A percentile compares a stretch with the other conserved stretches of the same genome.
These are phyloP conservation scores for Halictus ligatus DNA, from an alignment of 2,888 invertebrate species.

Conservation along the genomic window DNA sequence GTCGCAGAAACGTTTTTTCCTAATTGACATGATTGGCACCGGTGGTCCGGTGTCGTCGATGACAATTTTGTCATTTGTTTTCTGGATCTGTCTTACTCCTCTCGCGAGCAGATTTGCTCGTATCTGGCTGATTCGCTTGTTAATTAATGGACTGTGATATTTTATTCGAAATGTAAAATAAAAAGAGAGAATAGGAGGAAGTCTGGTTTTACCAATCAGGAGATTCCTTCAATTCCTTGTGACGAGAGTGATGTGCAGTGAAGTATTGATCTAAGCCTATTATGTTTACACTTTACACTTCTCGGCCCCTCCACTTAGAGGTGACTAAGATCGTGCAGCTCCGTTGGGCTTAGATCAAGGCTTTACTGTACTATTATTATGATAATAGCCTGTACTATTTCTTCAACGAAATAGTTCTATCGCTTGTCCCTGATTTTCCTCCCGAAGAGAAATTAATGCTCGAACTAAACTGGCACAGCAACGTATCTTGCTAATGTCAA, in stretches of 20 bases:
- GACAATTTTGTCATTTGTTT: background rate
- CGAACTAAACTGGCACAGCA: no score
- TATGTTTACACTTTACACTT: no score
- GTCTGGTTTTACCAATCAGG: background rate
- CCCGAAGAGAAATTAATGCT: no score
- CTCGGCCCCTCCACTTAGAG: no score
- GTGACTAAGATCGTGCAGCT: no score
- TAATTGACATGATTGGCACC: slow-evolving; percentile 7
- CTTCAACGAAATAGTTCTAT: no score
- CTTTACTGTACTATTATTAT: no score
- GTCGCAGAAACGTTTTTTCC: background rate
- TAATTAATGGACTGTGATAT: background rate
- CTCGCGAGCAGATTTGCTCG: background rate
- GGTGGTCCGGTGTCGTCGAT: slow-evolving; percentile 2
- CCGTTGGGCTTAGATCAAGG: no score
- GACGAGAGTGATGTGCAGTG: background rate
- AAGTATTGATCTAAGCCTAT: no score
- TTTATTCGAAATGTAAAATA: background rate
- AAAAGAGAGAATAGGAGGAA: background rate
- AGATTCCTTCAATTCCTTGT: background rate
- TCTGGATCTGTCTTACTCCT: background rate
- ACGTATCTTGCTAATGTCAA: no score
- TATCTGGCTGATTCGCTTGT: background rate
- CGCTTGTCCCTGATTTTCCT: no score
- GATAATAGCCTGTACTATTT: no score